These are phyloP conservation scores for Bergia puertoricense DNA, from an alignment of 92 coral and sea anemone genomes.

Conservation along the genomic window DNA sequence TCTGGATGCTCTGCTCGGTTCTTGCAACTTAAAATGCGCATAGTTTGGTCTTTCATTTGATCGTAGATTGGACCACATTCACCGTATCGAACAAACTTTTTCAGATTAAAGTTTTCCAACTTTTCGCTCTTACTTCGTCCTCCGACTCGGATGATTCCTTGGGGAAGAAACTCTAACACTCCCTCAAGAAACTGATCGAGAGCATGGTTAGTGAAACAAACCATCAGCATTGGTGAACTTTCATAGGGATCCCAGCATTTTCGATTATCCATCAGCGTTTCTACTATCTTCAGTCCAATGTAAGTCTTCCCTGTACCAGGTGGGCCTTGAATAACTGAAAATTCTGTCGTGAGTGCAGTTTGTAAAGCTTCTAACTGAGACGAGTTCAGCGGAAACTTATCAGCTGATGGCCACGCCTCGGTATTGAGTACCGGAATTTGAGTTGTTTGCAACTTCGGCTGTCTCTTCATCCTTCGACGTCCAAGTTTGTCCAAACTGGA, in stretches of 20 bases:
- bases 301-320: slow-evolving; percentile 53
- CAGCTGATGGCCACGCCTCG: slow-evolving; percentile 33
- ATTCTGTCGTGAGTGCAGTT: slow-evolving; percentile 44
- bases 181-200: slow-evolving; percentile 60
- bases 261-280: slow-evolving; percentile 47
- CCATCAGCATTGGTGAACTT: slow-evolving; percentile 56
- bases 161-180: slow-evolving; percentile 35
- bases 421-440: slow-evolving; percentile 35
- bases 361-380: slow-evolving; percentile 48
- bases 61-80: slow-evolving; percentile 14
- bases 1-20: slow-evolving; percentile 19
- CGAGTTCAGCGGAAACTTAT: slow-evolving; percentile 18
- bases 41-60: neutral
- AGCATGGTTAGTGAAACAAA: slow-evolving; percentile 59
- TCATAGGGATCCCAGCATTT: slow-evolving; percentile 54
- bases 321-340: slow-evolving; percentile 50
- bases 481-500: neutral
- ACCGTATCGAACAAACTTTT: slow-evolving; percentile 23
- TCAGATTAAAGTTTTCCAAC: slow-evolving; percentile 15
- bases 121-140: slow-evolving; percentile 46
- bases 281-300: slow-evolving; percentile 44
- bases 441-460: neutral
- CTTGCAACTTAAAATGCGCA: neutral
- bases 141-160: slow-evolving; percentile 37
- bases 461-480: neutral